Conservation (phyloP, 2,113 vertebrate genomes). For the Pangasianodon hypophthalmus region DNA sequence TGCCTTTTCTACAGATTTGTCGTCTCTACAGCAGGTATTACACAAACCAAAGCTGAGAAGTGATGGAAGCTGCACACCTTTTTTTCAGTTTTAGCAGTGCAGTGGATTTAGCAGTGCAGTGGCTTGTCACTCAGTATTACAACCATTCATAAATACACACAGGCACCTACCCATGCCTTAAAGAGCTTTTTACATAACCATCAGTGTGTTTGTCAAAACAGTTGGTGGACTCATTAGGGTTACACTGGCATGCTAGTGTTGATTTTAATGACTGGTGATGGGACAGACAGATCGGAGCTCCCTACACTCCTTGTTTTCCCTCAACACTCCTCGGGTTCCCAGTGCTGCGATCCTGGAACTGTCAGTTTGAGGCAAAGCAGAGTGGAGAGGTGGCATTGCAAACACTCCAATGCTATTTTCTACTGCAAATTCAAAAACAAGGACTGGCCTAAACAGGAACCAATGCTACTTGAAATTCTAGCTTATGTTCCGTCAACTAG, state of each 20-base stretch:
- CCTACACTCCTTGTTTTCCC: constrained; percentile 32
- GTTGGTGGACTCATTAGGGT: constrained; percentile 27
- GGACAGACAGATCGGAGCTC: constrained; percentile 11
- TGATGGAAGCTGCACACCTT: background rate
- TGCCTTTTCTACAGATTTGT: constrained; percentile 16
- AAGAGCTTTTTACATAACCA: constrained; percentile 30
- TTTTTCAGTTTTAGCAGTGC: constrained; percentile 14
- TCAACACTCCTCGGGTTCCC: constrained; percentile 17
- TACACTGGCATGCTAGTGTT: constrained; percentile 5
- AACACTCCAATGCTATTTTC: background rate
- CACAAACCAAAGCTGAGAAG: background rate
- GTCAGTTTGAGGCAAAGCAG: constrained; percentile 24
- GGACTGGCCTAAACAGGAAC: background rate
- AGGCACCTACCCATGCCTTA: constrained; percentile 1
- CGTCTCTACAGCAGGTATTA: background rate
- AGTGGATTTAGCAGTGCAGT: constrained; percentile 22
- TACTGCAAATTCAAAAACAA: background rate
- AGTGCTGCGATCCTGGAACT: constrained; percentile 11
- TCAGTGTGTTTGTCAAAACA: constrained; percentile 38
- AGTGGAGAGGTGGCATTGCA: constrained; percentile 27
- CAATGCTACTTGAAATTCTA: background rate
- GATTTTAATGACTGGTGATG: constrained; percentile 33
- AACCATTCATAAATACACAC: constrained; percentile 29
- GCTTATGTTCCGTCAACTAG: background rate
- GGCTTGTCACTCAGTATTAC: constrained; percentile 34